Percentiles rank a stretch among this genome's conserved stretches.
Evolutionary conservation across 2,113 vertebrate genomes (phyloP).

Genomic region (Geococcyx californianus): DNA sequence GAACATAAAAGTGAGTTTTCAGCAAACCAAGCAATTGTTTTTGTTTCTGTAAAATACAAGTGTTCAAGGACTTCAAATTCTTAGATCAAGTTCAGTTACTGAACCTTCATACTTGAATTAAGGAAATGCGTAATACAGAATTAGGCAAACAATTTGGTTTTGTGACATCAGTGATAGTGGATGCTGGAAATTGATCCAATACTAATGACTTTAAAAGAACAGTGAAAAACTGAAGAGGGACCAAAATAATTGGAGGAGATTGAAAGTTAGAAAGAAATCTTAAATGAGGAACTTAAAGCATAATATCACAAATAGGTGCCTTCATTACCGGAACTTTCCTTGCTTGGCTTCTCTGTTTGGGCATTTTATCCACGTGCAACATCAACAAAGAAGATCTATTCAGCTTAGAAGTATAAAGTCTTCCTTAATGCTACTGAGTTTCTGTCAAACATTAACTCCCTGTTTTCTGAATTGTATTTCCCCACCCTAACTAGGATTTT

Average conservation of each 20-base stretch:
- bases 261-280: neutral
- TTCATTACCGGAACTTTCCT: neutral
- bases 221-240: neutral
- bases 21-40: neutral
- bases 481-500: neutral
- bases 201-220: neutral
- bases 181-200: neutral
- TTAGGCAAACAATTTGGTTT: neutral
- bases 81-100: neutral
- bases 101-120: neutral
- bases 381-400: neutral
- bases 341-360: neutral
- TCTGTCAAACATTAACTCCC: neutral
- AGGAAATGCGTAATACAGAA: neutral
- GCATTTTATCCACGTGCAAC: neutral
- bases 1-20: conserved; percentile 85
- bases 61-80: neutral
- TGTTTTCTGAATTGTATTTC: neutral
- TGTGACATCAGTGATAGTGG: neutral
- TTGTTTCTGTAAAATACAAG: neutral
- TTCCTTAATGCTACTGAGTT: neutral
- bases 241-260: neutral
- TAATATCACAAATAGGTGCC: neutral
- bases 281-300: neutral
- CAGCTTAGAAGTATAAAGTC: neutral